Evolutionary conservation across 2,888 invertebrate genomes (phyloP).

Genomic region (Nomada flava): DNA sequence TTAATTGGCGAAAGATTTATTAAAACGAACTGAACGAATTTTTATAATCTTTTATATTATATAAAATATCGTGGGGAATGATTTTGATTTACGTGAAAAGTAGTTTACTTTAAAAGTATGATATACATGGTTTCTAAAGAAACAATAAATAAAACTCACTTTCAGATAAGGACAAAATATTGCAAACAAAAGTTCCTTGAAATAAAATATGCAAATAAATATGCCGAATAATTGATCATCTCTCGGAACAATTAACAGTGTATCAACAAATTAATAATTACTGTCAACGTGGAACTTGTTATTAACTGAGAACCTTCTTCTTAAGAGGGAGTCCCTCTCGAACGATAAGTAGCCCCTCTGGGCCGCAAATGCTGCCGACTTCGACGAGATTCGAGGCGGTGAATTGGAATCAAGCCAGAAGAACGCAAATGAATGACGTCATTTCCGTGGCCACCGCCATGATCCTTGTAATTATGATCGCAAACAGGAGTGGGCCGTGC

Average conservation of each 20-base stretch:
- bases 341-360: conserved; percentile 48
- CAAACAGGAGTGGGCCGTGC: conserved; percentile 37
- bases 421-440: conserved; percentile 59
- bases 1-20: neutral
- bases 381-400: conserved; percentile 45
- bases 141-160: too few relatives aligned
- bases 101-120: too few relatives aligned
- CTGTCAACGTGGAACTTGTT: neutral
- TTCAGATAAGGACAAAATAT: too few relatives aligned
- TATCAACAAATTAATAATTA: conserved; percentile 7
- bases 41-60: neutral
- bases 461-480: conserved; percentile 45
- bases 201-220: neutral
- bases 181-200: too few relatives aligned
- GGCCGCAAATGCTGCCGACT: conserved; percentile 27
- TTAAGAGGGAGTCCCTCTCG: conserved; percentile 6
- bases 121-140: too few relatives aligned
- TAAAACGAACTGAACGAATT: neutral
- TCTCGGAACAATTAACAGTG: neutral
- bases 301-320: neutral
- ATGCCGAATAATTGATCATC: neutral
- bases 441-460: conserved; percentile 30
- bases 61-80: too few relatives aligned
- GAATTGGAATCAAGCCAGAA: conserved; percentile 58
- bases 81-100: too few relatives aligned